Evolutionary conservation across 2,888 invertebrate species (phyloP), one percentile per base, ranked within the genome.

Genomic region (Drosophila meridiana): DNA sequence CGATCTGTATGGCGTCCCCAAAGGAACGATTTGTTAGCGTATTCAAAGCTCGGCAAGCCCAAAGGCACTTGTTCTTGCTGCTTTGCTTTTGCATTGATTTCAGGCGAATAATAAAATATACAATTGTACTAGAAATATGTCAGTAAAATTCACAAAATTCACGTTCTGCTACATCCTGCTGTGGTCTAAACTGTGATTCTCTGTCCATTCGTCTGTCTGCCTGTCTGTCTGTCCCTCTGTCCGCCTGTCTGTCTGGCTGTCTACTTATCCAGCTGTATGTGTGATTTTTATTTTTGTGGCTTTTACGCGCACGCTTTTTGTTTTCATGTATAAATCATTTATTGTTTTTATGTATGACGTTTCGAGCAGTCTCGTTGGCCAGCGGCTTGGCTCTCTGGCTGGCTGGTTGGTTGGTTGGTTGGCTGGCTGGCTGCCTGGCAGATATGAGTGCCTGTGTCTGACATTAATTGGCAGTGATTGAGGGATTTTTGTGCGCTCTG

Each of bases 381-480:
- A 47, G 53, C 64, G 50, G 61, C n/a, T 26, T 69, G 43, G 28
- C 62, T 62, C 43, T 9, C 20, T 50, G 48, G 4, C 26, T 76
- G 57, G 48, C 20, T 67, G 63, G 45, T 32, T 71, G 58, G n/a
- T 56, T 71, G 75, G 55, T 53, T 77, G 82, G 80, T 73, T 42
- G 20, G 5, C 1, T 57, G 59, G 32, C 1, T 69, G 59, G 40
- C 20, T 73, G 78, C 53, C 47, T 78, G 82, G 86, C 83, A 83
- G 83, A 86, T 86, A 86, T 87, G 85, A 86, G 88, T 86, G 88
- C 81, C 86, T 87, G 87, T 84, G 89, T 84, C 89, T 87, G 87
- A 87, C 89, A 87, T 87, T 87, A 89, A 89, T 89, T 87, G 87
- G 87, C 87, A 85, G 87, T 89, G 89, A 87, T 87, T 87, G 87